These are phyloP conservation scores for Oreortyx pictus DNA, from an alignment of 2,797 vertebrate species.

Conservation along the genomic window DNA sequence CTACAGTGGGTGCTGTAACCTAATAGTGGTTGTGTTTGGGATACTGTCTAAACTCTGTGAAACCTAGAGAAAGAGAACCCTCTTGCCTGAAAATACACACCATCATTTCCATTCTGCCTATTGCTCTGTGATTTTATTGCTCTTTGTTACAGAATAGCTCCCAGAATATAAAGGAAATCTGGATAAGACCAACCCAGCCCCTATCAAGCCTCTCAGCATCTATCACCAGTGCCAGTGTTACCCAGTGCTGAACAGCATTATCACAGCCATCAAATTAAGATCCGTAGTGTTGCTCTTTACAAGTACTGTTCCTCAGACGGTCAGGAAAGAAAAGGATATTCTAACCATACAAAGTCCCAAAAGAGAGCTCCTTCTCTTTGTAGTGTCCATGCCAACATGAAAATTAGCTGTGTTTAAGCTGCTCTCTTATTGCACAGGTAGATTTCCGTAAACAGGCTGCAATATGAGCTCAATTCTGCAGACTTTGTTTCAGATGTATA, in stretches of 20 bases:
- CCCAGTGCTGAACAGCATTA: neutral
- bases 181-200: neutral
- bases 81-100: neutral
- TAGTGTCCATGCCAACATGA: neutral
- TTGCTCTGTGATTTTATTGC: neutral
- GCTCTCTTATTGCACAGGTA: neutral
- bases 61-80: neutral
- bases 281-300: neutral
- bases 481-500: constrained; percentile 7
- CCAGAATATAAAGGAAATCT: neutral
- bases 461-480: neutral
- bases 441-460: neutral
- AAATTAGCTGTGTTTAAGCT: neutral
- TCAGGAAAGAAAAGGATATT: neutral
- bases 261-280: neutral
- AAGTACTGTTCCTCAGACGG: neutral
- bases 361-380: neutral
- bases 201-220: neutral
- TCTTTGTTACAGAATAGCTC: neutral
- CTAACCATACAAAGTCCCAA: neutral
- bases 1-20: neutral
- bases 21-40: neutral
- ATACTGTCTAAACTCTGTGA: neutral
- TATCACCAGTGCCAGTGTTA: neutral
- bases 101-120: neutral